These are phyloP conservation scores for Paramisgurnus dabryanus DNA, from an alignment of 2,113 vertebrate genomes.

Conservation along the genomic window DNA sequence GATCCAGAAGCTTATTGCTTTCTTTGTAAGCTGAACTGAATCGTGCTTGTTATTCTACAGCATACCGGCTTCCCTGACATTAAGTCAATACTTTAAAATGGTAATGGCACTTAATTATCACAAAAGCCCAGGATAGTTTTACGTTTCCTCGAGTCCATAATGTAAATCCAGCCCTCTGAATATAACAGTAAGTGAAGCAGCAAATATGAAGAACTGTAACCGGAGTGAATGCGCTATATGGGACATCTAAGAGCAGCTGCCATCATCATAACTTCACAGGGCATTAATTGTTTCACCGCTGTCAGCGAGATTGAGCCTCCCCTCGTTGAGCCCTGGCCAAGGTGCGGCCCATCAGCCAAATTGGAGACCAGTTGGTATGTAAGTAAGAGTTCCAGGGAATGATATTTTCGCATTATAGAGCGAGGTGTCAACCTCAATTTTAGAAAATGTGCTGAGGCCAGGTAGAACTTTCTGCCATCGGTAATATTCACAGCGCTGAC, in stretches of 20 bases:
- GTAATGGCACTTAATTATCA: not conserved
- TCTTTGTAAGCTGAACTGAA: not conserved
- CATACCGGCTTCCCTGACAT: not conserved
- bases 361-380: conserved; percentile 62
- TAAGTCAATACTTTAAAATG: conserved; percentile 11
- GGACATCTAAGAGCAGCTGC: conserved; percentile 50
- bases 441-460: conserved; percentile 46
- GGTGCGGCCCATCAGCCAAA: conserved; percentile 72
- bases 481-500: conserved; percentile 20
- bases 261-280: conserved; percentile 70
- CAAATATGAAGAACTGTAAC: conserved; percentile 2
- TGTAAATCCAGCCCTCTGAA: not conserved
- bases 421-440: conserved; percentile 43
- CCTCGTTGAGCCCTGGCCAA: conserved; percentile 71
- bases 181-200: conserved; percentile 28
- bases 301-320: conserved; percentile 69
- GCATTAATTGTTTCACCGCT: conserved; percentile 73
- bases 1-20: not conserved
- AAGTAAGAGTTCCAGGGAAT: conserved; percentile 46
- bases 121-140: not conserved
- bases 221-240: not conserved
- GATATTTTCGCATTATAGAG: conserved; percentile 43
- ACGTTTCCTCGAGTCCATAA: not conserved
- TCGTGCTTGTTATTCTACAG: not conserved
- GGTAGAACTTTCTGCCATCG: conserved; percentile 11